Percentiles rank a stretch among this genome's conserved stretches.
Conservation (phyloP, 2,113 vertebrate genomes). For the Galbula dea region DNA sequence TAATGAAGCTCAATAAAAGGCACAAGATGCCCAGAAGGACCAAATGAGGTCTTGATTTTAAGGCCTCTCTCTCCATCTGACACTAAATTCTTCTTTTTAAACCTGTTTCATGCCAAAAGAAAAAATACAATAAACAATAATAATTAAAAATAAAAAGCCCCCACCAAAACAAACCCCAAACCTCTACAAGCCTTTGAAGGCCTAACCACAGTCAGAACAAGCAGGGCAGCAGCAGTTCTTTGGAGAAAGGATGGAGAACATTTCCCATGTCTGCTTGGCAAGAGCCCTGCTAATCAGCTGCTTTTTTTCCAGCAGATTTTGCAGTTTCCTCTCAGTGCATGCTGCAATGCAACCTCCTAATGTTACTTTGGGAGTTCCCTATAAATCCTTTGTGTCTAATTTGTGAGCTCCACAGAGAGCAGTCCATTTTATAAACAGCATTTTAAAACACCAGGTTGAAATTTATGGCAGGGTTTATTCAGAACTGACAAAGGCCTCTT, state of each 20-base stretch:
- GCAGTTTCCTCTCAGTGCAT: background rate
- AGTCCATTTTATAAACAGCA: slow-evolving; percentile 41
- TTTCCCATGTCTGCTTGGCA: background rate
- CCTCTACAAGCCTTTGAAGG: background rate
- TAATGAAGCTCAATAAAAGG: background rate
- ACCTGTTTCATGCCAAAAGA: background rate
- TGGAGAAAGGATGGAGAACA: background rate
- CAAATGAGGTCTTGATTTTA: background rate
- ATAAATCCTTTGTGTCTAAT: slow-evolving; percentile 36
- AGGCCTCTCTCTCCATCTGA: background rate
- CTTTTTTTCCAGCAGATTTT: slow-evolving; percentile 9
- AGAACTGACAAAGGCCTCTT: slow-evolving; percentile 39
- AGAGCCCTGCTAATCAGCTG: background rate
- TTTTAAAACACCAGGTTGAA: slow-evolving; percentile 34
- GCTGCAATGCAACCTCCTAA: background rate
- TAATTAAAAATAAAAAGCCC: too few relatives aligned
- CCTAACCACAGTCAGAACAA: background rate
- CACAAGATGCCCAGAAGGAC: background rate
- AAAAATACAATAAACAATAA: background rate
- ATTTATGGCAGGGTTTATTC: slow-evolving; percentile 41
- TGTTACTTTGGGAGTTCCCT: slow-evolving; percentile 3
- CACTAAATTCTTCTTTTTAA: background rate
- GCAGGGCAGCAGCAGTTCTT: background rate
- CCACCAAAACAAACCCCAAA: too few relatives aligned
- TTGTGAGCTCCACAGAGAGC: slow-evolving; percentile 6